Conservation (phyloP, 2,888 invertebrate species). For the Invenusta paracnida region DNA sequence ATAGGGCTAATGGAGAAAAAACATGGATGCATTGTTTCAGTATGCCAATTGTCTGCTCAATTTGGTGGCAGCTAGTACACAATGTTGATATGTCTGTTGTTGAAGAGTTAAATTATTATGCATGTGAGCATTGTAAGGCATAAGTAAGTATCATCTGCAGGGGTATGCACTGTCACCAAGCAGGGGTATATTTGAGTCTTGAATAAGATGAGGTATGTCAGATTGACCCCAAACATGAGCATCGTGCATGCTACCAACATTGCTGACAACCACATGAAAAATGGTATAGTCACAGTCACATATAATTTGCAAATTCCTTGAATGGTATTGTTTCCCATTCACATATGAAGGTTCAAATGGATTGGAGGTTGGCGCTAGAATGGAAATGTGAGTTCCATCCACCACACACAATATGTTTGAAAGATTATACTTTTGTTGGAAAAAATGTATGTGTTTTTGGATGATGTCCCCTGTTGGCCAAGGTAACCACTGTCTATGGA, state of each 20-base stretch:
- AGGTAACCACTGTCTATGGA: background rate
- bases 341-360: conserved; percentile 3
- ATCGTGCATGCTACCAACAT: conserved; percentile 15
- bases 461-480: background rate
- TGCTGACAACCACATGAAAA: conserved; percentile 26
- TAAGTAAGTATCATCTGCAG: background rate
- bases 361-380: background rate
- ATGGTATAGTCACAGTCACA: background rate
- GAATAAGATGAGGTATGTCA: background rate
- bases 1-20: background rate
- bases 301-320: background rate
- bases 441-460: background rate
- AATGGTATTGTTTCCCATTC: conserved; percentile 4
- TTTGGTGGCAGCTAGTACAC: background rate
- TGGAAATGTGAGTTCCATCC: conserved; percentile 24
- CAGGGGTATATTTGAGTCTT: background rate
- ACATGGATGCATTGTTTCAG: background rate
- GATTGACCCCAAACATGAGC: conserved; percentile 30
- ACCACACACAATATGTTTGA: conserved; percentile 17
- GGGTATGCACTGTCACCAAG: conserved; percentile 12
- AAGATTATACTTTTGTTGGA: background rate
- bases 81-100: background rate
- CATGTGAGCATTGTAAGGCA: background rate
- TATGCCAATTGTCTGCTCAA: background rate
- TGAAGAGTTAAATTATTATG: background rate